Base-by-base conservation (phyloP, 2,888 invertebrate genomes). In the Ophonus ardosiacus region DNA sequence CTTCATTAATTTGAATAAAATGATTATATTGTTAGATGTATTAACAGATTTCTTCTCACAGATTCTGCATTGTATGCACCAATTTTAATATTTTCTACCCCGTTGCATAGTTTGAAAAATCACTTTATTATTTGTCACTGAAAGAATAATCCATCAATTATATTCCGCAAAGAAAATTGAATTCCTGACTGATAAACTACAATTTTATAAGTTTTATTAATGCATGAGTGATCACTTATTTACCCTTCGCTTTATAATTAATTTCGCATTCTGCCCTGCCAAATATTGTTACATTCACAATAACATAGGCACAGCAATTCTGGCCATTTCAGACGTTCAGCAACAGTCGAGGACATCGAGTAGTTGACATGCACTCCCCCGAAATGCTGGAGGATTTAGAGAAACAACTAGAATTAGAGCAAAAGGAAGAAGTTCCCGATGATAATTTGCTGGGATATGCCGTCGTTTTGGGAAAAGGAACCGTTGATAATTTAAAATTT, bases 281-380 rank as follows among this genome's bases (percentile, higher is more conserved):
- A 18, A 21, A 38, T 63, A 21, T 38, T 81, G 85, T 86, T 84
- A 86, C 86, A 85, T 86, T 86, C 86, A 87, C 87, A 89, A 87
- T 89, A 89, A 92, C 93, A 92, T 93, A 93, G 91, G 92, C 93
- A 92, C 93, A 96, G 96, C 93, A 94, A 91, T 94, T 96, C 90
- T 96, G 96, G 96, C 96, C 96, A 89, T 96, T 96, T 90, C 96
- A 96, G 94, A 93, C 94, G 65, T 93, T 94, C 88, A 93, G 94
- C 88, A 95, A 94, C 90, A 95, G 94, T 0, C 93, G 95, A 86
- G 96, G 95, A 57, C 96, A 95, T 90, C 93, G 95, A 85, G 94
- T 95, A 92, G 91, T 93, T 87, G 90, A 92, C 85, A 90, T 92
- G 57, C 92, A 92, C 86, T 90, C 92, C 51, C 89, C 92, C 7